These are phyloP conservation scores for Saccopteryx bilineata DNA, from an alignment of 2,113 vertebrate species.

Conservation along the genomic window DNA sequence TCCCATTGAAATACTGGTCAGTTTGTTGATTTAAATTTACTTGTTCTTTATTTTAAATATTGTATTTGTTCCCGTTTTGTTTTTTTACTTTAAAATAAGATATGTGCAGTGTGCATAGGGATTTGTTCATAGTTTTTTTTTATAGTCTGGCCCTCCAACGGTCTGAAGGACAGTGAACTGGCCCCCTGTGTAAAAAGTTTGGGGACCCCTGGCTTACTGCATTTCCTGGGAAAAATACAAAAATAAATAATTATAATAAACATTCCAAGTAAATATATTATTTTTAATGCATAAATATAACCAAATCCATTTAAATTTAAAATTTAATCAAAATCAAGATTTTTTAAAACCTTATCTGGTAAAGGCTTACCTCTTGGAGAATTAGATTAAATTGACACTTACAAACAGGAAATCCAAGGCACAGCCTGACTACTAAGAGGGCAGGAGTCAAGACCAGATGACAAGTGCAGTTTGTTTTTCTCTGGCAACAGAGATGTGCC, in stretches of 20 bases:
- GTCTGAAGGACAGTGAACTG: no score
- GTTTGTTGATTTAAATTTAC: no score
- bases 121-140: no score
- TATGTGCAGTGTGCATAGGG: no score
- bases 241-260: constrained; percentile 5
- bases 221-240: neutral
- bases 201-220: neutral
- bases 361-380: neutral
- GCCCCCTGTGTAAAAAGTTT: no score
- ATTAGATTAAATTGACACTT: neutral
- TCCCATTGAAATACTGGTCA: no score
- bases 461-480: neutral
- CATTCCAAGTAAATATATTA: constrained; percentile 1
- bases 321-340: constrained; percentile 11
- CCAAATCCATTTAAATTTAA: neutral
- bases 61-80: no score
- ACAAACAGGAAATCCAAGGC: neutral
- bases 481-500: neutral
- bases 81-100: no score
- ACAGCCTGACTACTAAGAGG: neutral
- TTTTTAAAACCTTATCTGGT: neutral
- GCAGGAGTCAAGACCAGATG: neutral
- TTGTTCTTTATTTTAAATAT: no score
- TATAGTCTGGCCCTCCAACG: no score
- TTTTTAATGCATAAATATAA: neutral